Evolutionary conservation across 2,888 invertebrate species (phyloP).

Genomic region (Lottia gigantea): DNA sequence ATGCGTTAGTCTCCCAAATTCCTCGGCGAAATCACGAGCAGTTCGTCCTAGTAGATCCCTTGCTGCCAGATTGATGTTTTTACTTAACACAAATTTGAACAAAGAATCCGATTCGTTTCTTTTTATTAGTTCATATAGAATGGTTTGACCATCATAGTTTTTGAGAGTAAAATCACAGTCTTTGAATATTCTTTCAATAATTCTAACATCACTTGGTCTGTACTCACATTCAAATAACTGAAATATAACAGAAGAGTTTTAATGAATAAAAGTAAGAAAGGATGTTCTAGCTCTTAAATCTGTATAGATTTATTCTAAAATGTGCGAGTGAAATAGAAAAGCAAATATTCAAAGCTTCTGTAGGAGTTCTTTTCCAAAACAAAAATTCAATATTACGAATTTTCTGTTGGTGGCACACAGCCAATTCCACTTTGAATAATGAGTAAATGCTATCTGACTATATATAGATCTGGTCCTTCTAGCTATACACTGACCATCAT

Average conservation of each 20-base stretch:
- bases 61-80: conserved; percentile 47
- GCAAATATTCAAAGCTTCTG: too few species aligned
- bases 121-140: conserved; percentile 49
- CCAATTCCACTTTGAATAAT: too few species aligned
- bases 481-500: too few species aligned
- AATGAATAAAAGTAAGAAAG: not conserved
- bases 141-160: conserved; percentile 50
- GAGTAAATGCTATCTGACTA: too few species aligned
- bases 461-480: too few species aligned
- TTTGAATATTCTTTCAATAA: conserved; percentile 47
- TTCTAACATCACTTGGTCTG: conserved; percentile 47
- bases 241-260: conserved; percentile 21
- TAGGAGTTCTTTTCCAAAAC: too few species aligned
- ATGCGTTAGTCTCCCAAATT: conserved; percentile 38
- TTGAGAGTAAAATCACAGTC: conserved; percentile 48
- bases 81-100: conserved; percentile 36
- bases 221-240: conserved; percentile 51
- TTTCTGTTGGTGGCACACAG: too few species aligned
- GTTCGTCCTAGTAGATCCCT: conserved; percentile 52
- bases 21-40: conserved; percentile 46
- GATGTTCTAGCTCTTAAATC: too few species aligned
- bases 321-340: too few species aligned
- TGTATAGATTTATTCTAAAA: too few species aligned
- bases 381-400: too few species aligned
- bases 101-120: conserved; percentile 40